Evolutionary conservation across 2,113 vertebrate genomes (phyloP).

Genomic region (Peromyscus californicus): DNA sequence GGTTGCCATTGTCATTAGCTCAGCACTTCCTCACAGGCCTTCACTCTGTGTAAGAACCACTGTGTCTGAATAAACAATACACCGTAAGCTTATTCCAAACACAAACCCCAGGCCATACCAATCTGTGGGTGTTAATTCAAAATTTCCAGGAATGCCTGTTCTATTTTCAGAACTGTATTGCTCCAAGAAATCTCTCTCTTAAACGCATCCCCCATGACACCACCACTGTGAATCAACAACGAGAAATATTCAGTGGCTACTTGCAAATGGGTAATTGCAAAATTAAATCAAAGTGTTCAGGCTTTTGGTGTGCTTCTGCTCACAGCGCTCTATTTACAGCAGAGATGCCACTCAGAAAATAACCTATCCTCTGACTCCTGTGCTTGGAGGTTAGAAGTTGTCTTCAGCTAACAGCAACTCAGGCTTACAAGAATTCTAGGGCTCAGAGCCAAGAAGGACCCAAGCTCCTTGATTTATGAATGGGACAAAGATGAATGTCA

Average conservation of each 20-base stretch:
- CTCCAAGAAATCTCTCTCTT: constrained; percentile 37
- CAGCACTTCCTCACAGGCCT: background rate
- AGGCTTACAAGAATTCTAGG: background rate
- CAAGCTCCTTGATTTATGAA: background rate
- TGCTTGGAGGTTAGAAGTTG: background rate
- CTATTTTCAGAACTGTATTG: constrained; percentile 61
- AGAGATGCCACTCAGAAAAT: background rate
- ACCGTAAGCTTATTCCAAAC: constrained; percentile 13
- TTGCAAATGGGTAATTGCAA: background rate
- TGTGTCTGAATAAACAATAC: background rate
- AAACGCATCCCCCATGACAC: background rate
- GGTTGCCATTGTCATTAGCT: background rate
- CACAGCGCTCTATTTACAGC: background rate
- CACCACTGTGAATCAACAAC: background rate
- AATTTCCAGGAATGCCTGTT: constrained; percentile 48
- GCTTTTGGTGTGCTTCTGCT: background rate
- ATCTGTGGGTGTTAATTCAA: constrained; percentile 81
- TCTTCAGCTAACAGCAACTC: background rate
- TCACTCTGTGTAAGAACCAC: background rate
- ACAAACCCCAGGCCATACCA: constrained; percentile 68
- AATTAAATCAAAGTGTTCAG: background rate
- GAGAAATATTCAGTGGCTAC: background rate
- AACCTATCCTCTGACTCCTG: background rate
- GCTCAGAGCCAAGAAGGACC: background rate
- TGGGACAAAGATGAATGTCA: background rate